These are phyloP conservation scores for Thamnophis elegans DNA, from an alignment of 2,797 vertebrate genomes.

Conservation along the genomic window DNA sequence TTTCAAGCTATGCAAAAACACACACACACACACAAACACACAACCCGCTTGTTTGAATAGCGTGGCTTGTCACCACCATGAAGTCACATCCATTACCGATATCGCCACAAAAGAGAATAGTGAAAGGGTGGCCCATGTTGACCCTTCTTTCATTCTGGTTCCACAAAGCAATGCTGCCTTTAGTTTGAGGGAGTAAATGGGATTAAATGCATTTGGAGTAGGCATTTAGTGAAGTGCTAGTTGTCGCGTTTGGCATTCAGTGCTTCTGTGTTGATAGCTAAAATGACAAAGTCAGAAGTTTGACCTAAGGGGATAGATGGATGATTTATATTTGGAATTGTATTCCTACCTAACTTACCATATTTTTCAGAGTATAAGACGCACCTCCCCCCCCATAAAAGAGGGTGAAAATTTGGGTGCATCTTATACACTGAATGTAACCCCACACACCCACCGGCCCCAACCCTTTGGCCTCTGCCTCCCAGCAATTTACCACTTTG, in stretches of 20 bases:
- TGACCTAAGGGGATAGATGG: too few relatives aligned
- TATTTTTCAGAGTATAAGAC: too few relatives aligned
- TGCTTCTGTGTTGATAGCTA: background rate
- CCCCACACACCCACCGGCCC: too few relatives aligned
- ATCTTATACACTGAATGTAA: too few relatives aligned
- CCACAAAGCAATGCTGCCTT: slow-evolving; percentile 25
- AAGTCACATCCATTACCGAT: slow-evolving; percentile 37
- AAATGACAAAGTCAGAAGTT: background rate
- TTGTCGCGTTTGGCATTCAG: background rate
- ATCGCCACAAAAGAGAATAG: background rate
- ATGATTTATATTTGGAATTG: background rate
- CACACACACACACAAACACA: slow-evolving; percentile 17
- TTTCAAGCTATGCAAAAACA: background rate
- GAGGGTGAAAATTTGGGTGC: too few relatives aligned
- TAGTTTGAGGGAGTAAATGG: slow-evolving; percentile 8
- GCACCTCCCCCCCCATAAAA: too few relatives aligned
- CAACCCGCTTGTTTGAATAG: background rate
- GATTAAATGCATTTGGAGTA: slow-evolving; percentile 21
- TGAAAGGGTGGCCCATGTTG: slow-evolving; percentile 4
- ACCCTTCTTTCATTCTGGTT: slow-evolving; percentile 29
- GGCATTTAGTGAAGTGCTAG: background rate
- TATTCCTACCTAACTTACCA: too few relatives aligned
- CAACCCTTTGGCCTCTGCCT: too few relatives aligned
- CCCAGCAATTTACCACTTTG: too few relatives aligned
- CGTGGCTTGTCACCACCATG: slow-evolving; percentile 45